Conservation (phyloP, 2,888 invertebrate genomes). For the Hetaerina titia region DNA sequence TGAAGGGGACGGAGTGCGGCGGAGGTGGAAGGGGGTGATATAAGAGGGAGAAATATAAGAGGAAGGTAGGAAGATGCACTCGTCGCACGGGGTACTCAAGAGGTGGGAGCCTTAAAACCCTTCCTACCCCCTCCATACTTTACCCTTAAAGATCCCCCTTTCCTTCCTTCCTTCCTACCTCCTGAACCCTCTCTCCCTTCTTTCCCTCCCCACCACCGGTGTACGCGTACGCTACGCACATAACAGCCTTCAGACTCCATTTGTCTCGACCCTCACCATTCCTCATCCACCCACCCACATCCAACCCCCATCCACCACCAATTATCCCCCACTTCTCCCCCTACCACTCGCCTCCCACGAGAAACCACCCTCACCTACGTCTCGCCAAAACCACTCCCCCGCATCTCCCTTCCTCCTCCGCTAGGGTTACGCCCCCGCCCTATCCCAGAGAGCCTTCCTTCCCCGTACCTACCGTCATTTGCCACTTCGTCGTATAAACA, state of each 20-base stretch:
- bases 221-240: not conserved
- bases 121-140: not conserved
- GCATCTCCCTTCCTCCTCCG: not conserved
- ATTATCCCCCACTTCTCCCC: not conserved
- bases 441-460: not conserved
- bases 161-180: not conserved
- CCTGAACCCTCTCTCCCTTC: not conserved
- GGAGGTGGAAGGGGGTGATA: not conserved
- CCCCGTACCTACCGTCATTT: not conserved
- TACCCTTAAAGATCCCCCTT: not conserved
- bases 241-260: conserved; percentile 25
- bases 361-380: not conserved
- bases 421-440: not conserved
- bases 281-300: not conserved
- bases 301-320: not conserved
- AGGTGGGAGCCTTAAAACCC: not conserved
- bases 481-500: conserved; percentile 32
- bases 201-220: not conserved
- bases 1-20: no score
- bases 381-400: conserved; percentile 4
- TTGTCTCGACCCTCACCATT: not conserved
- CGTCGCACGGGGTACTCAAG: not conserved
- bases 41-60: not conserved
- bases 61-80: not conserved
- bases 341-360: not conserved